A percentile compares a stretch with the other conserved stretches of the same genome.
phyloP scores from a whole-genome alignment of 2,797 vertebrate species.

The Pachyuromys duprasi region DNA sequence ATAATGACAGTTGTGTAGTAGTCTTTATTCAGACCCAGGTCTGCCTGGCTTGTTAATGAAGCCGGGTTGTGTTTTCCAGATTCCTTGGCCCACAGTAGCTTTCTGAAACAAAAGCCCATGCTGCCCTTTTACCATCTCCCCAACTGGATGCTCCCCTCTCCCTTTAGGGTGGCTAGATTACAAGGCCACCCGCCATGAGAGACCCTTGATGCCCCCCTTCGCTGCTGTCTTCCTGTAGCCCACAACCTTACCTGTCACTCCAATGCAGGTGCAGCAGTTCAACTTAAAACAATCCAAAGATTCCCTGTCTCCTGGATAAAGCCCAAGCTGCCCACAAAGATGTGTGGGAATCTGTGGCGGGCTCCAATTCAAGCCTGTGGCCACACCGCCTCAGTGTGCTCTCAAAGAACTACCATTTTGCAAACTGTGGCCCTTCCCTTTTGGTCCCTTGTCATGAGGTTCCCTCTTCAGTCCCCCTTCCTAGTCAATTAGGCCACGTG shows the following conservation, averaged over 20 bases:
- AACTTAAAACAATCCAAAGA: not conserved
- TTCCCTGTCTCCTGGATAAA: not conserved
- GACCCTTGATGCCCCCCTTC: not conserved
- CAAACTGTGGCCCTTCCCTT: not conserved
- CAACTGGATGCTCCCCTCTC: not conserved
- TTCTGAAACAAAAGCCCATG: not conserved
- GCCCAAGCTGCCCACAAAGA: not conserved
- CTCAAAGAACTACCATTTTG: not conserved
- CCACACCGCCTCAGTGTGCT: not conserved
- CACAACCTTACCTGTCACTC: not conserved
- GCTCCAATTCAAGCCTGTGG: not conserved
- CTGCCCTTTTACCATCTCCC: not conserved
- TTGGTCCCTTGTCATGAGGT: not conserved
- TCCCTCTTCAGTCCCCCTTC: not conserved
- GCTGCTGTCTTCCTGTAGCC: not conserved
- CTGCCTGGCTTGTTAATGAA: not conserved
- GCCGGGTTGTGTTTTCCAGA: not conserved
- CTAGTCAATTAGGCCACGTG: not conserved
- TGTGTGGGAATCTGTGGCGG: not conserved
- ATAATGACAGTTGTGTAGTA: not conserved
- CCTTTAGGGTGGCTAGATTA: not conserved
- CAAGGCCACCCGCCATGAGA: not conserved
- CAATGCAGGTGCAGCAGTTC: not conserved
- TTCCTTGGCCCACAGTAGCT: not conserved
- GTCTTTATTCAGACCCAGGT: not conserved